Evolutionary conservation across 2,797 vertebrate genomes (phyloP), one percentile per base, ranked within the genome.

Genomic region (Distichodus sexfasciatus): DNA sequence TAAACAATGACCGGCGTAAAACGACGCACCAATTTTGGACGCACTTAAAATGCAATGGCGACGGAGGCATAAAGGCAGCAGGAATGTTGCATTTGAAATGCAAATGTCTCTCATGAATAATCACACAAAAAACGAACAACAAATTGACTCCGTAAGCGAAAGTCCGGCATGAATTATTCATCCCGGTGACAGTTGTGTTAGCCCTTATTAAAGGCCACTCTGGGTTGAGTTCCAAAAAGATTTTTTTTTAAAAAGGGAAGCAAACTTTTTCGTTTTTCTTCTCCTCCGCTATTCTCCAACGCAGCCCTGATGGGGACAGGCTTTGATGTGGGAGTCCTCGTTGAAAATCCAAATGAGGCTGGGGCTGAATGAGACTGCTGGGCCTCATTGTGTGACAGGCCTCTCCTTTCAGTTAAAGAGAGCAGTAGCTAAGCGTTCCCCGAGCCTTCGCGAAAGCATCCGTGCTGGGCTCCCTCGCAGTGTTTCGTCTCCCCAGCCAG

Each of bases 361-460:
- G 38, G 62, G 73, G 76, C 41, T 87, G 82, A 88, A 89, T 85
- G 75, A 78, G 84, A 74, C 83, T 62, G 84, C 82, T 87, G 86
- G 84, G 83, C 72, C 80, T 86, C 85, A 69, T 85, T 79, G 82
- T 86, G 76, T 68, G 76, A 84, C 77, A 80, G 83, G 78, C 83
- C 85, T 85, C 43, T 72, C 69, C 74, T 87, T 88, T 90, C 78
- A 85, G 67, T 76, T 79, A 50, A 74, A 73, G 75, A 76, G 69
- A 74, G 76, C 79, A 84, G 87, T 85, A 87, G 80, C 86, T 79
- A 87, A 85, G 86, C 83, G 82, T 78, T 83, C 66, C 66, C 76
- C 36, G 74, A 61, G 77, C 81, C 74, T 26, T 71, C 75, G 70
- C 79, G 78, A 77, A 87, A 87, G 74, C 79, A 84, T 88, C 81